Conservation (phyloP, 2,888 invertebrate species). For the Blastobasis lacticolella region DNA sequence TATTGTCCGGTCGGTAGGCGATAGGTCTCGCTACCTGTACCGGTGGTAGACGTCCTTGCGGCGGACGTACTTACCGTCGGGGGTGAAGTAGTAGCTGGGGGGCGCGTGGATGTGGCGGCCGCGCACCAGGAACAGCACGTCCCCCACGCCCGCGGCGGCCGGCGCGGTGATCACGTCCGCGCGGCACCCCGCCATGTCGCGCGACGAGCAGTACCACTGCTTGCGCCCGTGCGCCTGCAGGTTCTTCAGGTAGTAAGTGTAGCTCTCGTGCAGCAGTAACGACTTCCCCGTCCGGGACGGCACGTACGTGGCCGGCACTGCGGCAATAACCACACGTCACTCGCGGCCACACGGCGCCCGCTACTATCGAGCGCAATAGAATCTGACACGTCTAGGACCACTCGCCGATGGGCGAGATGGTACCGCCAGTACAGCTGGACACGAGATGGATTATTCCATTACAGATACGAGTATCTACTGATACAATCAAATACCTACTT, state of each 20-base stretch:
- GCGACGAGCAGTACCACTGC: constrained; percentile 69
- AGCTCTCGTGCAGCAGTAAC: constrained; percentile 60
- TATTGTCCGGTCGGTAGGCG: too few species aligned
- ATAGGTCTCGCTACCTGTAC: constrained; percentile 47
- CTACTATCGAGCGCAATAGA: too few species aligned
- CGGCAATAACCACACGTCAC: constrained; percentile 30
- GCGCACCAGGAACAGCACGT: constrained; percentile 59
- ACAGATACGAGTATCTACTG: too few species aligned
- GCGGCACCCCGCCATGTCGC: constrained; percentile 67
- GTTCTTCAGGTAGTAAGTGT: constrained; percentile 68
- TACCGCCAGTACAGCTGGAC: too few species aligned
- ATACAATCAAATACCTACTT: too few species aligned
- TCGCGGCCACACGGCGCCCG: constrained; percentile 16
- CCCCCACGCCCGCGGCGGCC: constrained; percentile 39
- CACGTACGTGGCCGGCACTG: constrained; percentile 67
- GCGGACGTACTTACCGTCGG: constrained; percentile 65
- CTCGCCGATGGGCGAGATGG: too few species aligned
- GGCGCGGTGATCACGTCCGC: constrained; percentile 68
- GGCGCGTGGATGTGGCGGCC: constrained; percentile 64
- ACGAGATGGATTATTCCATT: too few species aligned
- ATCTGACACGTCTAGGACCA: too few species aligned
- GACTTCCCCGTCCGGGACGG: constrained; percentile 68
- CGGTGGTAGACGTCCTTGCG: constrained; percentile 64
- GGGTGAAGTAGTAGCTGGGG: constrained; percentile 64
- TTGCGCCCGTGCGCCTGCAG: constrained; percentile 62